Evolutionary conservation across 2,797 vertebrate species (phyloP).

Genomic region (Sardinella longiceps): DNA sequence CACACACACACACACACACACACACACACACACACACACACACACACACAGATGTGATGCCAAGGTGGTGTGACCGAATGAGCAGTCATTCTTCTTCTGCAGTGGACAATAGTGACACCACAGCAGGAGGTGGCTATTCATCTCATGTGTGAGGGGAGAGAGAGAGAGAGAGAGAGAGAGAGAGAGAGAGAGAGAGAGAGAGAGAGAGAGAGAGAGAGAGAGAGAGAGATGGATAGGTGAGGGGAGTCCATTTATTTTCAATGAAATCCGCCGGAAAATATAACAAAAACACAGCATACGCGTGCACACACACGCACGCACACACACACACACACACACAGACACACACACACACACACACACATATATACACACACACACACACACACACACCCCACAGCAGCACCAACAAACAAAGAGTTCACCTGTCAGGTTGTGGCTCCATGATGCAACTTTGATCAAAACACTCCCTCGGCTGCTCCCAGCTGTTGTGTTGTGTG

Average conservation of each 20-base stretch:
- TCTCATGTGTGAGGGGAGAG: background rate
- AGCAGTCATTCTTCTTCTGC: background rate
- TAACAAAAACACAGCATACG: too few relatives aligned
- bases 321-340: too few relatives aligned
- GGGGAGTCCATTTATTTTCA: background rate
- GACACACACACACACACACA: too few relatives aligned
- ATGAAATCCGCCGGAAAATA: background rate
- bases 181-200: background rate
- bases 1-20: background rate
- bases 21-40: background rate
- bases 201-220: background rate
- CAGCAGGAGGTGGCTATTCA: slow-evolving; percentile 5
- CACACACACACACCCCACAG: background rate
- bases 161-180: background rate
- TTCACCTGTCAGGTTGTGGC: background rate
- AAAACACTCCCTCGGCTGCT: background rate
- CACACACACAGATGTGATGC: background rate
- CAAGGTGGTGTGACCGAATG: background rate
- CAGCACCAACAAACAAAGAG: background rate
- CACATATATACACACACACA: too few relatives aligned
- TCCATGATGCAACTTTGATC: slow-evolving; percentile 9
- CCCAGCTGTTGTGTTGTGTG: background rate
- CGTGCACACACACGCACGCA: too few relatives aligned
- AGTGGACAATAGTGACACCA: background rate
- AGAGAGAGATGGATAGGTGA: slow-evolving; percentile 24